Conservation (phyloP, 2,888 invertebrate genomes). For the Subacronicta megacephala region DNA sequence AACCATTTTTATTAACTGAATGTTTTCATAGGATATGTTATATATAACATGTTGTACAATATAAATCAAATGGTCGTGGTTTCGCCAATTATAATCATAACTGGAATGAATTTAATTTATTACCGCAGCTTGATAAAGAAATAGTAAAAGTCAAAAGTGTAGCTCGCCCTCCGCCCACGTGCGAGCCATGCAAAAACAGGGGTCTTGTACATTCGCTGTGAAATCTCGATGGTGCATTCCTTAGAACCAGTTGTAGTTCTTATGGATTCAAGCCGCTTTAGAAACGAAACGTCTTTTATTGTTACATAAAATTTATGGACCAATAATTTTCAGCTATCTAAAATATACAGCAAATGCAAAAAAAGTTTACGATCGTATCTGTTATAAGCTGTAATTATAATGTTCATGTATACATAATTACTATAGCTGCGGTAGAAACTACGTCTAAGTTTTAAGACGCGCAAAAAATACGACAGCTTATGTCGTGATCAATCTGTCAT, state of each 20-base stretch:
- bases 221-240: slow-evolving; percentile 56
- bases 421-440: slow-evolving; percentile 19
- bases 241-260: slow-evolving; percentile 53
- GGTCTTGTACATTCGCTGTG: slow-evolving; percentile 40
- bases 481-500: slow-evolving; percentile 56
- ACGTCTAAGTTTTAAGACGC: slow-evolving; percentile 12
- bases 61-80: slow-evolving; percentile 51
- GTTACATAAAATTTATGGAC: slow-evolving; percentile 20
- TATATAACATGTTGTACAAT: slow-evolving; percentile 49
- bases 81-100: slow-evolving; percentile 64
- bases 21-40: slow-evolving; percentile 36
- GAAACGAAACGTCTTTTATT: slow-evolving; percentile 32
- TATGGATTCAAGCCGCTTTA: slow-evolving; percentile 17
- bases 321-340: slow-evolving; percentile 18
- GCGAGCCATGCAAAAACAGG: slow-evolving; percentile 47
- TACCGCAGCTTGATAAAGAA: slow-evolving; percentile 58
- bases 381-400: slow-evolving; percentile 26
- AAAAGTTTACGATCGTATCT: slow-evolving; percentile 17
- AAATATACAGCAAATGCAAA: slow-evolving; percentile 21
- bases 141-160: slow-evolving; percentile 61
- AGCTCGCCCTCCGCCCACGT: slow-evolving; percentile 62
- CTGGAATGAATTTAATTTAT: slow-evolving; percentile 65
- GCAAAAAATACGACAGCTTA: slow-evolving; percentile 40
- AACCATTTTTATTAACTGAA: slow-evolving; percentile 1
- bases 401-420: slow-evolving; percentile 26